Conservation (phyloP, 2,888 invertebrate species). For the Xylota segnis region DNA sequence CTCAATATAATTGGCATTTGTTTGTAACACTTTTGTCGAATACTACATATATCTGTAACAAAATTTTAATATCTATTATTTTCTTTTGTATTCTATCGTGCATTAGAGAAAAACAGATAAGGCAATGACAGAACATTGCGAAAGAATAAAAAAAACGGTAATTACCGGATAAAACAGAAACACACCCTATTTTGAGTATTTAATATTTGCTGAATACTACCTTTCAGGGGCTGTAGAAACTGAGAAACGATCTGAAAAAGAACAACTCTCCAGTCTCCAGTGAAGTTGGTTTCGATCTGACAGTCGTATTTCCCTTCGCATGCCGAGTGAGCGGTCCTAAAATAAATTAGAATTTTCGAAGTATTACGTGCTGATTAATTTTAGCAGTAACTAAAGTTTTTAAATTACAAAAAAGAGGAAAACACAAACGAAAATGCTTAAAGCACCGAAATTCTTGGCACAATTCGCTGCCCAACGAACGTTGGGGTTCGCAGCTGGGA, state of each 20-base stretch:
- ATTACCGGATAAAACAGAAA: too few relatives aligned
- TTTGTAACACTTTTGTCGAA: too few relatives aligned
- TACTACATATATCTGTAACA: too few relatives aligned
- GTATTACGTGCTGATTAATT: constrained; percentile 76
- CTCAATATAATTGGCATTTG: too few relatives aligned
- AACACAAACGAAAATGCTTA: constrained; percentile 79
- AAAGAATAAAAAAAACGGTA: too few relatives aligned
- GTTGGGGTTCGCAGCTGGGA: constrained; percentile 76
- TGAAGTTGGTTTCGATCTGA: constrained; percentile 40
- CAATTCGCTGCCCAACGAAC: constrained; percentile 80
- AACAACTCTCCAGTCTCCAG: constrained; percentile 14
- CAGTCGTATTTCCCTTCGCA: constrained; percentile 56
- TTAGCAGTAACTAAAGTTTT: constrained; percentile 66
- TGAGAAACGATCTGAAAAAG: background rate
- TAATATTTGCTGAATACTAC: background rate
- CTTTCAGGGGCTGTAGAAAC: background rate
- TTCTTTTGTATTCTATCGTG: too few relatives aligned
- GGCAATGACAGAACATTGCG: too few relatives aligned
- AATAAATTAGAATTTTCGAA: constrained; percentile 23
- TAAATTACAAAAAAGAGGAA: constrained; percentile 59
- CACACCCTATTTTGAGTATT: too few relatives aligned
- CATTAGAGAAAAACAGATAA: too few relatives aligned
- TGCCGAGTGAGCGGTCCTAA: constrained; percentile 26
- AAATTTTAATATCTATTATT: too few relatives aligned
- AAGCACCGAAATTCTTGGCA: constrained; percentile 81